Evolutionary conservation across 2,113 vertebrate genomes (phyloP), one percentile per base, ranked within the genome.

Genomic region (Aix galericulata): DNA sequence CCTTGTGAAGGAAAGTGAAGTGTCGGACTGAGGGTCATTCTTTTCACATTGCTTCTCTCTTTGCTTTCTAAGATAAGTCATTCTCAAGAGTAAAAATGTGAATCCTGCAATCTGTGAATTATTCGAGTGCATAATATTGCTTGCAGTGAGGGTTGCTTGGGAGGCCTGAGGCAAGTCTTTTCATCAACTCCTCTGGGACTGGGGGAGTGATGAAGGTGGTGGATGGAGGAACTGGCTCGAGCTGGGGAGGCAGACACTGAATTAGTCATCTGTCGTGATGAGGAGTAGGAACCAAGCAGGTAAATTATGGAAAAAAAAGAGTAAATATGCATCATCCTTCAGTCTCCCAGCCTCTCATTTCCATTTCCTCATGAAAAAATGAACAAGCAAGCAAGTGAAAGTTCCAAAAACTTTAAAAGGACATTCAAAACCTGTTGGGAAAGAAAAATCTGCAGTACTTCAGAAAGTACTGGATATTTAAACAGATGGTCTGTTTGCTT

Each of bases 401-500:
- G 69, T 87, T 91, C 74, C 27, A 10, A 69, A 95, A 96, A 82
- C 81, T 96, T 96, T 82, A 77, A 93, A 84, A 91, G 74, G 42
- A 84, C 29, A 48, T 93, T 62, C 63, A 71, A 60, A 93, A 86
- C 62, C 60, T 71, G 89, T 38, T n/a, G 53, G 69, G 53, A 6
- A 13, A 86, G 6, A 13, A 83, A 77, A 77, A 42, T 10, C 78
- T 44, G 13, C 40, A 25, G 55, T 53, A 50, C 84, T 96, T 90
- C 78, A 88, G 80, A 90, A 93, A 93, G 62, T 62, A 21, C 23
- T 18, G 66, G 44, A 64, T 92, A 40, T 81, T 62, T 80, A 84
- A 97, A 40, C 96, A 97, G 94, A 97, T 97, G 96, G 96, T 56
- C 69, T 64, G 7, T 40, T 96, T 71, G 58, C 66, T 94, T 95